A percentile compares a stretch with the other conserved stretches of the same genome.
Evolutionary conservation across 1,140 invertebrate species (phyloP).

Genomic region (Musca domestica): DNA sequence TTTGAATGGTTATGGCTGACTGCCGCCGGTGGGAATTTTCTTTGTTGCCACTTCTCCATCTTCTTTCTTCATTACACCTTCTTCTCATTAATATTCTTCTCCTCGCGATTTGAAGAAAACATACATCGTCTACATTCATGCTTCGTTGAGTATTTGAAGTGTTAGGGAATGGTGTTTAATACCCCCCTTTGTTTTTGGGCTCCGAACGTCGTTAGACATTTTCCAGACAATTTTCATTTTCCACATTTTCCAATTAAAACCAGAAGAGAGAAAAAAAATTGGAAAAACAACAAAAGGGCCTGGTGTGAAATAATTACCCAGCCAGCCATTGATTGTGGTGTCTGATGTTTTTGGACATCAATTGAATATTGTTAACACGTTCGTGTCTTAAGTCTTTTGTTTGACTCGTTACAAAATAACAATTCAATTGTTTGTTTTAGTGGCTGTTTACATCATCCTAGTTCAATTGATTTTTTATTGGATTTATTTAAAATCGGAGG

Average conservation of each 20-base stretch:
- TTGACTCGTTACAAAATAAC: background rate
- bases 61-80: background rate
- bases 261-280: too few species aligned
- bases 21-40: too few species aligned
- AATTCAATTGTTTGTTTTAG: background rate
- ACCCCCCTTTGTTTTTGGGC: too few species aligned
- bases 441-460: background rate
- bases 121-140: background rate
- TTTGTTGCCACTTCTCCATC: too few species aligned
- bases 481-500: background rate
- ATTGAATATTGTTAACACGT: conserved; percentile 2
- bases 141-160: background rate
- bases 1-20: too few species aligned
- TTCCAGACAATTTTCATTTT: background rate
- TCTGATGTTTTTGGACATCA: too few species aligned
- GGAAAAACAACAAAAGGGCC: too few species aligned
- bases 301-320: too few species aligned
- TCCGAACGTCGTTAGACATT: background rate
- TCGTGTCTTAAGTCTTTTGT: conserved; percentile 21
- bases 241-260: too few species aligned
- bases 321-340: too few species aligned
- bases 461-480: background rate
- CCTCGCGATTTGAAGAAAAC: background rate
- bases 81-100: background rate
- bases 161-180: background rate